Conservation (phyloP, 2,888 invertebrate genomes). For the Aquatica leii region DNA sequence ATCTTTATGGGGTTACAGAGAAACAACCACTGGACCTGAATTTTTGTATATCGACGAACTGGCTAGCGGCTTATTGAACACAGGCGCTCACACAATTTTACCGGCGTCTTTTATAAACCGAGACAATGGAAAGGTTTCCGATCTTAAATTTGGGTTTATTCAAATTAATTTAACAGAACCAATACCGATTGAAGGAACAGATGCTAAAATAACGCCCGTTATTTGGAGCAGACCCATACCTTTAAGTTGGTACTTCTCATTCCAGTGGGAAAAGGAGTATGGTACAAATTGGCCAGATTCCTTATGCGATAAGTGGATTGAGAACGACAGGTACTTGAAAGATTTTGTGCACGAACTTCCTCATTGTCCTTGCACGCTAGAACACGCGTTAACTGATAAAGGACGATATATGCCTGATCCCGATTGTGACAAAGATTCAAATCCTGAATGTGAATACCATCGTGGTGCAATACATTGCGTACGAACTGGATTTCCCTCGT, state of each 20-base stretch:
- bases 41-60: slow-evolving; percentile 82
- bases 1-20: slow-evolving; percentile 89
- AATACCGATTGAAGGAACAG: slow-evolving; percentile 58
- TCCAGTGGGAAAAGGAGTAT: slow-evolving; percentile 85
- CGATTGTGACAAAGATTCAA: slow-evolving; percentile 90
- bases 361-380: slow-evolving; percentile 90
- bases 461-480: slow-evolving; percentile 93
- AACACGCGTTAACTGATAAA: slow-evolving; percentile 91
- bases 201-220: slow-evolving; percentile 59
- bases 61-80: slow-evolving; percentile 64
- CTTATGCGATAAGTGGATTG: slow-evolving; percentile 91
- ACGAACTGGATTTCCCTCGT: slow-evolving; percentile 89
- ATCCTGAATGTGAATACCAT: slow-evolving; percentile 88
- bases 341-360: slow-evolving; percentile 86
- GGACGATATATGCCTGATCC: slow-evolving; percentile 92
- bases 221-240: slow-evolving; percentile 94
- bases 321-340: slow-evolving; percentile 80
- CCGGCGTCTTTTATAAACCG: slow-evolving; percentile 76
- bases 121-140: slow-evolving; percentile 73
- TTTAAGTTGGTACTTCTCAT: slow-evolving; percentile 89
- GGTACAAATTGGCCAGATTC: slow-evolving; percentile 84
- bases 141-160: slow-evolving; percentile 86
- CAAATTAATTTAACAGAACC: slow-evolving; percentile 88
- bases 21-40: slow-evolving; percentile 82
- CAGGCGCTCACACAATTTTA: slow-evolving; percentile 75